These are phyloP conservation scores for Conistra vaccinii DNA, from an alignment of 2,888 invertebrate species.

Conservation along the genomic window DNA sequence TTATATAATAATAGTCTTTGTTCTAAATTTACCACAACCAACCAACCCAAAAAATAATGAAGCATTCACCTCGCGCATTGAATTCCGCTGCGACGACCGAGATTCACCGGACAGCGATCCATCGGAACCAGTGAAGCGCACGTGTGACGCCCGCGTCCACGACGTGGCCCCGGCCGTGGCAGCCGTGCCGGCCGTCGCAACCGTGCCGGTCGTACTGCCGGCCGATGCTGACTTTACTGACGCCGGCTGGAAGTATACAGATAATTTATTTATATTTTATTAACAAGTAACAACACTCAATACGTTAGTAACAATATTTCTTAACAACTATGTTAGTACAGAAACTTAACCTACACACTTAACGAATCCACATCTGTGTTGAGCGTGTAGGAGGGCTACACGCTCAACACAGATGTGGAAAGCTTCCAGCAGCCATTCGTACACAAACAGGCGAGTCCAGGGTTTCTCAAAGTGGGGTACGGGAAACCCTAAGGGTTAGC, in stretches of 20 bases:
- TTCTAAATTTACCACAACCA: background rate
- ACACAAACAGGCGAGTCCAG: no score
- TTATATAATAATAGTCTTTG: background rate
- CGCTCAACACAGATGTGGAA: no score
- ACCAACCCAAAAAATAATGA: slow-evolving; percentile 1
- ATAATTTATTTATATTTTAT: no score
- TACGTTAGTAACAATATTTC: no score
- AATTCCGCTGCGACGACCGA: slow-evolving; percentile 88
- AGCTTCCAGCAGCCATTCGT: no score
- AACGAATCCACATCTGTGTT: no score
- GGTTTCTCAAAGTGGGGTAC: no score
- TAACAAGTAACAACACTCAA: no score
- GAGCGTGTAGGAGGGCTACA: no score
- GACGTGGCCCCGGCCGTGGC: slow-evolving; percentile 71
- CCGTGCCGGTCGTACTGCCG: slow-evolving; percentile 81
- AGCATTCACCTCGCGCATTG: slow-evolving; percentile 70
- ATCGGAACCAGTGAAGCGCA: slow-evolving; percentile 82
- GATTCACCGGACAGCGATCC: slow-evolving; percentile 93
- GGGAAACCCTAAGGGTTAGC: no score
- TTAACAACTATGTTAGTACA: no score
- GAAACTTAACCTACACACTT: no score
- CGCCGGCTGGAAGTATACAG: slow-evolving; percentile 71
- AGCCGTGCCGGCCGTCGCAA: slow-evolving; percentile 75
- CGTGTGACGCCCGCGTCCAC: slow-evolving; percentile 75
- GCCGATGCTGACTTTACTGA: slow-evolving; percentile 84